Conservation (phyloP, 2,113 vertebrate genomes). For the Eclectus roratus region DNA sequence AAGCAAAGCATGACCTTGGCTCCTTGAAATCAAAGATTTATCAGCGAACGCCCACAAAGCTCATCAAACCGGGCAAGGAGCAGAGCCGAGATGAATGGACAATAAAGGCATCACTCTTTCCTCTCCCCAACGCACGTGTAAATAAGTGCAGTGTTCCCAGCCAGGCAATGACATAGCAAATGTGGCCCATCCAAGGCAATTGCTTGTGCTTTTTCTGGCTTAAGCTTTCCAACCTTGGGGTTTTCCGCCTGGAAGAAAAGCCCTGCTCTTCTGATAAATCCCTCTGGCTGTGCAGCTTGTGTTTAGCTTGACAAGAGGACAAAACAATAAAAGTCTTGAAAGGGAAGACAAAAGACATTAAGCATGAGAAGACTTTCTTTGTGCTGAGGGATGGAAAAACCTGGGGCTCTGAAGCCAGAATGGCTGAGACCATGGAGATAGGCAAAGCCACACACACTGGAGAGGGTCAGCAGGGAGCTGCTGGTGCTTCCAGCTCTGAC, state of each 20-base stretch:
- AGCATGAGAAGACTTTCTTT: not conserved
- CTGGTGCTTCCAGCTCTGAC: not conserved
- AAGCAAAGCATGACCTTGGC: not conserved
- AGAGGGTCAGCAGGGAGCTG: not conserved
- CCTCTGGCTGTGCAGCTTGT: not conserved
- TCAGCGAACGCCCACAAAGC: fast-evolving
- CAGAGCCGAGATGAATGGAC: not conserved
- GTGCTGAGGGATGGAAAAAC: not conserved
- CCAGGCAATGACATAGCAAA: not conserved
- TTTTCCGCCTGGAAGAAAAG: not conserved
- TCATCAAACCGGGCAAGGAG: not conserved
- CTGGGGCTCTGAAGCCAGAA: fast-evolving
- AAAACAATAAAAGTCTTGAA: not conserved
- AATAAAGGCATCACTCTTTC: not conserved
- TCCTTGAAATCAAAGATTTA: not conserved
- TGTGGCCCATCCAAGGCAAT: not conserved
- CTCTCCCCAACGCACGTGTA: not conserved
- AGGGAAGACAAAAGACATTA: not conserved
- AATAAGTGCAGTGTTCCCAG: not conserved
- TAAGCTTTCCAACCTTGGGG: not conserved
- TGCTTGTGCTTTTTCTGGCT: not conserved
- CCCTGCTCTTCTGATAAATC: not conserved
- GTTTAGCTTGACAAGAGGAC: not conserved
- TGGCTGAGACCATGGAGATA: not conserved
- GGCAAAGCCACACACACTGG: not conserved